phyloP scores from a whole-genome alignment of 2,113 vertebrate species.

The Aplodontia rufa region DNA sequence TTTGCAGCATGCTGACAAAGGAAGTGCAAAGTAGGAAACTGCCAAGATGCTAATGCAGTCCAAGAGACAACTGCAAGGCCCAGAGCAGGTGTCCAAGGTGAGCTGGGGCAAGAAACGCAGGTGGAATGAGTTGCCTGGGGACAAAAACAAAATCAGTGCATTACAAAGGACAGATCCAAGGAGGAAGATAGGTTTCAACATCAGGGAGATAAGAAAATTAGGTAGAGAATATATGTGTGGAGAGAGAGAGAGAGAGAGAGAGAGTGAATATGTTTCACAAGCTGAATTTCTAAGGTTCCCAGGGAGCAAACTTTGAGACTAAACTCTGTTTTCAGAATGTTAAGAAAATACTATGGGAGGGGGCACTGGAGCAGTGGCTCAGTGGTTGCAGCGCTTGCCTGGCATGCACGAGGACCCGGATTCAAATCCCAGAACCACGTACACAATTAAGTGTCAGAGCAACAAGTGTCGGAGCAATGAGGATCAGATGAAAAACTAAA shows the following conservation, averaged over 20 bases:
- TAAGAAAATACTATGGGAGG: neutral
- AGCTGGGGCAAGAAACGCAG: neutral
- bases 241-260: neutral
- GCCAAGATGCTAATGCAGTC: neutral
- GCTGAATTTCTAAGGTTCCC: neutral
- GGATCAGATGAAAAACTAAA: too few species aligned
- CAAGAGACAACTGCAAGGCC: neutral
- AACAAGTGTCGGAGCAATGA: too few species aligned
- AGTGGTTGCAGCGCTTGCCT: too few species aligned
- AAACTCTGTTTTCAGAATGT: neutral
- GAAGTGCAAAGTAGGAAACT: neutral
- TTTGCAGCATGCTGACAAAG: neutral
- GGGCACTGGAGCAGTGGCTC: too few species aligned
- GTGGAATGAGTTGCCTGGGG: neutral
- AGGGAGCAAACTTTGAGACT: neutral
- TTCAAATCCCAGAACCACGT: too few species aligned
- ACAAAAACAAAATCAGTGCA: neutral
- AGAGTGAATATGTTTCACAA: neutral
- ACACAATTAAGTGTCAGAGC: too few species aligned
- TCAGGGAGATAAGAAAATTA: neutral
- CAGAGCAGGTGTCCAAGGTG: neutral
- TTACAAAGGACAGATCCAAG: neutral
- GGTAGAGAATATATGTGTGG: neutral
- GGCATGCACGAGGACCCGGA: too few species aligned
- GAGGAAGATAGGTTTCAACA: neutral